Conservation (phyloP, 1,140 invertebrate genomes). For the Drosophila neocordata region DNA sequence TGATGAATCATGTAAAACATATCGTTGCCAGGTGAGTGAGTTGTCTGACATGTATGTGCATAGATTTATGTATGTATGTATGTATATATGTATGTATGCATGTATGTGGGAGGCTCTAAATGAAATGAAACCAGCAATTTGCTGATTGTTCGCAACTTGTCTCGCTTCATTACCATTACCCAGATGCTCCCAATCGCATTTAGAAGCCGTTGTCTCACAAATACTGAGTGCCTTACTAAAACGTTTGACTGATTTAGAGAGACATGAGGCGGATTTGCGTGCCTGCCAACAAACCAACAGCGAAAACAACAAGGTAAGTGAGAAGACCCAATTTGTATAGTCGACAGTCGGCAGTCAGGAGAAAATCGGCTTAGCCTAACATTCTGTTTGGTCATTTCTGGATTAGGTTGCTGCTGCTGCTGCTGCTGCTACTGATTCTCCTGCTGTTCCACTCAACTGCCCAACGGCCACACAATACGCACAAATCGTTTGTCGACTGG, state of each 20-base stretch:
- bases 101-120: background rate
- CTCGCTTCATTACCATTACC: slow-evolving; percentile 1
- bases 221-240: slow-evolving; percentile 83
- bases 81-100: too few relatives aligned
- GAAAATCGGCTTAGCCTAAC: slow-evolving; percentile 31
- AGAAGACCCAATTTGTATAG: background rate
- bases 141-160: slow-evolving; percentile 11
- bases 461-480: slow-evolving; percentile 80
- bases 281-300: slow-evolving; percentile 66
- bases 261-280: slow-evolving; percentile 80
- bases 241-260: slow-evolving; percentile 82
- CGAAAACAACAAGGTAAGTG: slow-evolving; percentile 68
- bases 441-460: slow-evolving; percentile 48
- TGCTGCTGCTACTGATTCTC: slow-evolving; percentile 21
- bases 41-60: background rate
- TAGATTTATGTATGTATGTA: too few relatives aligned
- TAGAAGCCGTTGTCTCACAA: slow-evolving; percentile 78
- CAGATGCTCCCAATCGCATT: slow-evolving; percentile 81
- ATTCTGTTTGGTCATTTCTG: slow-evolving; percentile 30
- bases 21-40: slow-evolving; percentile 79
- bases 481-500: slow-evolving; percentile 78
- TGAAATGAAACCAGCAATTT: background rate
- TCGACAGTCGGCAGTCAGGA: background rate
- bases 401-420: slow-evolving; percentile 19
- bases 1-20: slow-evolving; percentile 85